Conservation (phyloP, 2,888 invertebrate species). For the Tanytarsus gracilentus region DNA sequence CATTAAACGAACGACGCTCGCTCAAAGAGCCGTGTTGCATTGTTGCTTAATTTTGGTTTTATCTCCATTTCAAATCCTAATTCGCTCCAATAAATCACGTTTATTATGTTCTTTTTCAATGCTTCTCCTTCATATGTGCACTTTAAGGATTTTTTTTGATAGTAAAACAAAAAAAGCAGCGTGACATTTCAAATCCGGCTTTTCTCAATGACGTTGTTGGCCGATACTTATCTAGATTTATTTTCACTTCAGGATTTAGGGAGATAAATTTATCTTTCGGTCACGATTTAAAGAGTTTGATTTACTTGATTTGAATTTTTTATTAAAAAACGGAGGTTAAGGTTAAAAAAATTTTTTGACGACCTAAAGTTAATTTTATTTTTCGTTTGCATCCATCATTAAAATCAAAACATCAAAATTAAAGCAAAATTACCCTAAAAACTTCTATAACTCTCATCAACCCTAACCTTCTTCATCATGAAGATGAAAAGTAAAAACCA, state of each 20-base stretch:
- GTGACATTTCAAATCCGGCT: neutral
- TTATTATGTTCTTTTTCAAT: neutral
- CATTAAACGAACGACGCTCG: neutral
- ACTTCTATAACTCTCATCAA: too few relatives aligned
- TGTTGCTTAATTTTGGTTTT: conserved; percentile 11
- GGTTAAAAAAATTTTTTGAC: too few relatives aligned
- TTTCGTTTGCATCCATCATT: too few relatives aligned
- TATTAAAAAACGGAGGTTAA: too few relatives aligned
- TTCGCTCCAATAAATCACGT: conserved; percentile 18
- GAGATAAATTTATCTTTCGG: conserved; percentile 2
- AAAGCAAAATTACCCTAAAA: too few relatives aligned
- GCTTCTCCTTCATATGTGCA: neutral
- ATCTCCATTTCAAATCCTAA: conserved; percentile 17
- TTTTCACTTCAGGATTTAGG: conserved; percentile 10
- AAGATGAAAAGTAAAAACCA: neutral
- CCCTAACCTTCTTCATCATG: too few relatives aligned
- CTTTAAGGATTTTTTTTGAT: neutral
- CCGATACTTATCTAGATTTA: neutral
- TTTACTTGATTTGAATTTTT: too few relatives aligned
- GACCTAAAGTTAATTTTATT: too few relatives aligned
- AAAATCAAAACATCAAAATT: too few relatives aligned
- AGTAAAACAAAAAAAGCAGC: neutral
- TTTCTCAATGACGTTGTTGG: too few relatives aligned
- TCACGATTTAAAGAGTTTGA: too few relatives aligned
- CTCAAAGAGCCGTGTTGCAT: conserved; percentile 6